Evolutionary conservation across 2,797 vertebrate genomes (phyloP).

Genomic region (Catharus ustulatus): DNA sequence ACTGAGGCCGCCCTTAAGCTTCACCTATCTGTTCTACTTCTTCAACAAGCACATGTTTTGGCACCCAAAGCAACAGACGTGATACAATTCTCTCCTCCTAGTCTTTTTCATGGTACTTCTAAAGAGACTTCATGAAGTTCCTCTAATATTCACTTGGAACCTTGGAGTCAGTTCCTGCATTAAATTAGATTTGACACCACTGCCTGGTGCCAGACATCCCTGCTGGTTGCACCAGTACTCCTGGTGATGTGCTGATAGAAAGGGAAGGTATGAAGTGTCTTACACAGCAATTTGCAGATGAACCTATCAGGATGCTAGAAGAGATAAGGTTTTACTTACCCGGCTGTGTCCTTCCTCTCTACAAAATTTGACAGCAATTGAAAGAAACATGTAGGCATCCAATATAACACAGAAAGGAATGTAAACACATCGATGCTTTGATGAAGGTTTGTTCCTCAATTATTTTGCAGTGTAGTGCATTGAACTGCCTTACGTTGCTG

Average conservation of each 20-base stretch:
- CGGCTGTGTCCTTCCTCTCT: not conserved
- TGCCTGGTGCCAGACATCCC: not conserved
- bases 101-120: not conserved
- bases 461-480: not conserved
- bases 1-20: not conserved
- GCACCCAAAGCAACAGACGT: not conserved
- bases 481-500: not conserved
- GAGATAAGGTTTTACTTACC: not conserved
- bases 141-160: not conserved
- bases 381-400: not conserved
- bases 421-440: not conserved
- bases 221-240: not conserved
- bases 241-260: not conserved
- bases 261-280: not conserved
- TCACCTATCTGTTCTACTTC: not conserved
- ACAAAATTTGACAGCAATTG: not conserved
- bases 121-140: not conserved
- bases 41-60: not conserved
- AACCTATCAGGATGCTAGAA: not conserved
- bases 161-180: not conserved
- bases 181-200: not conserved
- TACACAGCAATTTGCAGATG: not conserved
- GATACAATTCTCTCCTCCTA: not conserved
- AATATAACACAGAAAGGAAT: not conserved
- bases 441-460: not conserved